Evolutionary conservation across 92 coral and sea anemone genomes (phyloP).

Genomic region (Umimayanthus kanabou): DNA sequence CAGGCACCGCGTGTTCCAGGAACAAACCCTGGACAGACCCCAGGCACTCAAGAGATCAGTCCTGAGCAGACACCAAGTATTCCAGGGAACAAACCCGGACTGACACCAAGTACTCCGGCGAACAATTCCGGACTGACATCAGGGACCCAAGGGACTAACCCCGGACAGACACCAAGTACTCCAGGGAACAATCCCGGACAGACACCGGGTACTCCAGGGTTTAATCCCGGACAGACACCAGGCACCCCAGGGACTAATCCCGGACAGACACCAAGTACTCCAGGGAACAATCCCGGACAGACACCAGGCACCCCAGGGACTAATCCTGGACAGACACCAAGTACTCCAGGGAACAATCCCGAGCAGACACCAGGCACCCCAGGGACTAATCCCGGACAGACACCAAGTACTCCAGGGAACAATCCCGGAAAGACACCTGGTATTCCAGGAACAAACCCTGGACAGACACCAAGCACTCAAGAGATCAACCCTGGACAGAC

Average conservation of each 20-base stretch:
- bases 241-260: slow-evolving; percentile 36
- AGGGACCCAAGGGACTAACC: background rate
- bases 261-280: slow-evolving; percentile 25
- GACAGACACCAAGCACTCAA: background rate
- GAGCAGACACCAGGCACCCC: slow-evolving; percentile 26
- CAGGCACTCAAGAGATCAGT: slow-evolving; percentile 30
- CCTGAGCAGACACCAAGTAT: slow-evolving; percentile 26
- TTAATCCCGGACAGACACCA: background rate
- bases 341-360: background rate
- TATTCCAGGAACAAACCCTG: background rate
- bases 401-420: background rate
- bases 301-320: slow-evolving; percentile 28
- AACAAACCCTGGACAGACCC: background rate
- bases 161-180: background rate
- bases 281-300: slow-evolving; percentile 14
- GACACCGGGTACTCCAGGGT: slow-evolving; percentile 9
- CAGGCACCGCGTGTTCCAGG: background rate
- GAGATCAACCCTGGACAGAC: background rate
- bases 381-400: slow-evolving; percentile 37
- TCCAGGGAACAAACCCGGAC: slow-evolving; percentile 18
- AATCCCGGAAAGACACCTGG: slow-evolving; percentile 15
- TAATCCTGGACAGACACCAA: slow-evolving; percentile 17
- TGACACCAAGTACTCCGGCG: background rate
- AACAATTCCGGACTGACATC: background rate
- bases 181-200: background rate